phyloP scores from a whole-genome alignment of 1,140 invertebrate genomes.

The Danaus melanippus region DNA sequence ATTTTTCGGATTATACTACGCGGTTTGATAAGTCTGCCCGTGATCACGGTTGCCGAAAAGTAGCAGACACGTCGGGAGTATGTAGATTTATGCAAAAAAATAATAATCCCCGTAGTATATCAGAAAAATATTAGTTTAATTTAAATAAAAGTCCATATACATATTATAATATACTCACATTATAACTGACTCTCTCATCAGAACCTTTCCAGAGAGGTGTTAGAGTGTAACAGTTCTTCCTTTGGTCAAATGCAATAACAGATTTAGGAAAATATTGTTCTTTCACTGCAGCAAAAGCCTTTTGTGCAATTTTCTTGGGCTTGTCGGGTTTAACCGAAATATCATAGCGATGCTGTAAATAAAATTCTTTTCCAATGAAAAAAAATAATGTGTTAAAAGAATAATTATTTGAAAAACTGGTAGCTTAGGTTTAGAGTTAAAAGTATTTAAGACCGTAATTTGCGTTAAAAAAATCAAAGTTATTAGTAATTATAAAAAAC shows the following conservation, averaged over 20 bases:
- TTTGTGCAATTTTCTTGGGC: constrained; percentile 43
- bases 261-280: constrained; percentile 29
- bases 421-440: background rate
- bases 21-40: too few species aligned
- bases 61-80: too few species aligned
- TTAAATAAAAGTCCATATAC: too few species aligned
- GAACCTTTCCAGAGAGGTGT: constrained; percentile 13
- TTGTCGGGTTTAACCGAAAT: constrained; percentile 47
- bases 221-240: constrained; percentile 50
- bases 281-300: constrained; percentile 30
- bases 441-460: too few species aligned
- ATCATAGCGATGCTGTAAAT: constrained; percentile 56
- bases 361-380: background rate
- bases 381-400: constrained; percentile 2
- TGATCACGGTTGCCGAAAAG: too few species aligned
- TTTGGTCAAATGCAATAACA: constrained; percentile 53
- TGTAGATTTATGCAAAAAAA: too few species aligned
- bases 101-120: too few species aligned
- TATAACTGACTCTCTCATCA: constrained; percentile 23
- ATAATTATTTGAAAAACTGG: constrained; percentile 7
- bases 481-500: too few species aligned
- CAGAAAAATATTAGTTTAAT: too few species aligned
- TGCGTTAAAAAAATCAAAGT: too few species aligned
- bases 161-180: constrained; percentile 27
- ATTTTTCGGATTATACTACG: too few species aligned